Conservation (phyloP, 2,113 vertebrate species). For the rabbit (Oryctolagus cuniculus) region DNA sequence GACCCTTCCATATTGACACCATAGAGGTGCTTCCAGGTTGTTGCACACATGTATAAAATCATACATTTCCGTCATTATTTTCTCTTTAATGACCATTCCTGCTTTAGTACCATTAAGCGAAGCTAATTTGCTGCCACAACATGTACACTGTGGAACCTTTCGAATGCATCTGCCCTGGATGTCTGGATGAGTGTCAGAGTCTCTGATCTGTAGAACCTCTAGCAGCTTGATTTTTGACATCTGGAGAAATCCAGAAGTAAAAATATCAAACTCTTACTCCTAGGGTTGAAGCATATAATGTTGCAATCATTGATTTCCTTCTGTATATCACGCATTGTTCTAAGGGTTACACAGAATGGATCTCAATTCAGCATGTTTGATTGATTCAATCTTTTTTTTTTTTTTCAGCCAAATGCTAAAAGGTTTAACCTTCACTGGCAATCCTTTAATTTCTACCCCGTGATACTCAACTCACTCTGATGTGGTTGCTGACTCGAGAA, state of each 20-base stretch:
- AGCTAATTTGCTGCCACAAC: background rate
- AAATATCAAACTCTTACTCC: background rate
- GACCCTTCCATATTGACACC: background rate
- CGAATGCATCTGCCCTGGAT: background rate
- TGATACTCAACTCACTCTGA: background rate
- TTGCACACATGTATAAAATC: background rate
- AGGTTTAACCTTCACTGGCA: background rate
- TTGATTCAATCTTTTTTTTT: background rate
- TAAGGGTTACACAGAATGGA: background rate
- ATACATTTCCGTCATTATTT: background rate
- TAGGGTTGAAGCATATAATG: background rate
- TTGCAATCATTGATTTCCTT: background rate
- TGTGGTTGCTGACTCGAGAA: background rate
- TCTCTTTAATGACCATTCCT: background rate
- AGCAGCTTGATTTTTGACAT: background rate
- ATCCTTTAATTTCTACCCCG: background rate
- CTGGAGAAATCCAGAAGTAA: background rate
- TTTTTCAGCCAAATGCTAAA: background rate
- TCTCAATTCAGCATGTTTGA: background rate
- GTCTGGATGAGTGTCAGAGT: background rate
- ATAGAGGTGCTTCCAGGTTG: background rate
- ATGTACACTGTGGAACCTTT: background rate
- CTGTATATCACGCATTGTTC: background rate
- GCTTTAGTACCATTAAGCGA: conserved; percentile 1
- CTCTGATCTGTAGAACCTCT: too few relatives aligned